Percentiles rank a stretch among this genome's conserved stretches.
Evolutionary conservation across 2,888 invertebrate species (phyloP).

Genomic region (Nemurella pictetii): DNA sequence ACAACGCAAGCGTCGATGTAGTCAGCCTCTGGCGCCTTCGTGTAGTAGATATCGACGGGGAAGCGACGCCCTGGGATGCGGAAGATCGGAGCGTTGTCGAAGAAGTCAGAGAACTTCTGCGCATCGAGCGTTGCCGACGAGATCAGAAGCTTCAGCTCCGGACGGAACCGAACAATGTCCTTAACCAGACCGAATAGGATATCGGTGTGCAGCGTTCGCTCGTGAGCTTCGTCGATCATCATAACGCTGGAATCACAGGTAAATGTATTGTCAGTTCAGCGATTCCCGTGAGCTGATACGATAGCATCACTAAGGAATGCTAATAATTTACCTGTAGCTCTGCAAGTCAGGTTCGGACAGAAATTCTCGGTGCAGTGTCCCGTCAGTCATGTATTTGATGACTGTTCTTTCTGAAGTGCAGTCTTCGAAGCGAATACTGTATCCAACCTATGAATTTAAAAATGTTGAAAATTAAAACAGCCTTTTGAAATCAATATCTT

Average conservation of each 20-base stretch:
- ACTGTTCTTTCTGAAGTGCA: slow-evolving; percentile 97
- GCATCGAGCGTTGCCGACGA: slow-evolving; percentile 98
- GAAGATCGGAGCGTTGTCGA: slow-evolving; percentile 98
- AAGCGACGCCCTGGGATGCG: slow-evolving; percentile 96
- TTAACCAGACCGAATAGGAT: slow-evolving; percentile 96
- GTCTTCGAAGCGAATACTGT: slow-evolving; percentile 95
- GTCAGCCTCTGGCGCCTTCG: slow-evolving; percentile 98
- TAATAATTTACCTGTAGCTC: slow-evolving; percentile 67
- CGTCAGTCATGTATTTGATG: slow-evolving; percentile 99
- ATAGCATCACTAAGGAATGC: neutral
- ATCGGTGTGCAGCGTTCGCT: slow-evolving; percentile 96
- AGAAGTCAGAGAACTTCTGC: slow-evolving; percentile 96
- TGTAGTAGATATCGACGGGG: slow-evolving; percentile 98
- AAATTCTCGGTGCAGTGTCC: slow-evolving; percentile 95
- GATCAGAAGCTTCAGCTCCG: slow-evolving; percentile 93
- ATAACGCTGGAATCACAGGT: slow-evolving; percentile 71
- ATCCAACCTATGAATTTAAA: slow-evolving; percentile 58
- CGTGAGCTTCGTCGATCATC: slow-evolving; percentile 99
- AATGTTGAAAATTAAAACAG: slow-evolving; percentile 8
- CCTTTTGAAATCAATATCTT: neutral
- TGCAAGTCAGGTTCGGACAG: slow-evolving; percentile 95
- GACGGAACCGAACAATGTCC: slow-evolving; percentile 90
- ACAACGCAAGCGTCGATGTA: slow-evolving; percentile 98
- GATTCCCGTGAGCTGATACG: neutral
- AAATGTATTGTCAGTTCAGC: neutral